These are phyloP conservation scores for Stramonita haemastoma DNA, from an alignment of 2,888 invertebrate genomes.

Conservation along the genomic window DNA sequence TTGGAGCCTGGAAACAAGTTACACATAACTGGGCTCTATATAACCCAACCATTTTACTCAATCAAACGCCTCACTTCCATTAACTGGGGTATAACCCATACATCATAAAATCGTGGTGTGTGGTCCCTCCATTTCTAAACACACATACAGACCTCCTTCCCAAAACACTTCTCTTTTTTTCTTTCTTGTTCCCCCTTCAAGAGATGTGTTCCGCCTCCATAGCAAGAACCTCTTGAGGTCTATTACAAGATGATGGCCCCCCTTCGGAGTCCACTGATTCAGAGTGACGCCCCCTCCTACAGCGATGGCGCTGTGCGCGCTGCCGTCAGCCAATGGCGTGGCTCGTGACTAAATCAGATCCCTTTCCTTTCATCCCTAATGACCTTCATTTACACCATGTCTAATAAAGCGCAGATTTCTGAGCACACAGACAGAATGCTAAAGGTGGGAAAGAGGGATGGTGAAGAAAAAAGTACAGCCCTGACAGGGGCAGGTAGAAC, in stretches of 20 bases:
- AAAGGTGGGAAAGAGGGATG: no score
- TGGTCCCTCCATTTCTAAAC: neutral
- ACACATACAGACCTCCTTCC: neutral
- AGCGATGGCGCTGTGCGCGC: slow-evolving; percentile 37
- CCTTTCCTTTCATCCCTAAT: slow-evolving; percentile 16
- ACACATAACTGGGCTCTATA: neutral
- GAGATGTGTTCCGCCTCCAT: slow-evolving; percentile 4
- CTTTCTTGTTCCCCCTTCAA: neutral
- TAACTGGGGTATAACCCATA: slow-evolving; percentile 9
- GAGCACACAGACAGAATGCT: no score
- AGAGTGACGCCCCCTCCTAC: slow-evolving; percentile 41
- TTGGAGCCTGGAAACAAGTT: neutral
- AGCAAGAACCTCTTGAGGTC: slow-evolving; percentile 8
- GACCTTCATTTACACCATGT: slow-evolving; percentile 31
- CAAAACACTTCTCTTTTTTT: neutral
- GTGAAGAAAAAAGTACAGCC: no score
- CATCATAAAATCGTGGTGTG: slow-evolving; percentile 33
- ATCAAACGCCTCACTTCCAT: neutral
- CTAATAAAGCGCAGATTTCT: slow-evolving; percentile 3
- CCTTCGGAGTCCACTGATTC: slow-evolving; percentile 33
- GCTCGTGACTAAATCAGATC: slow-evolving; percentile 20
- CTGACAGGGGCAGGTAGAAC: no score
- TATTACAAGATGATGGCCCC: slow-evolving; percentile 40
- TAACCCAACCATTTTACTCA: neutral
- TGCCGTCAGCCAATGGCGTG: slow-evolving; percentile 27